A percentile compares a stretch with the other conserved stretches of the same genome.
phyloP scores from a whole-genome alignment of 1,140 invertebrate species.

The Triops cancriformis region DNA sequence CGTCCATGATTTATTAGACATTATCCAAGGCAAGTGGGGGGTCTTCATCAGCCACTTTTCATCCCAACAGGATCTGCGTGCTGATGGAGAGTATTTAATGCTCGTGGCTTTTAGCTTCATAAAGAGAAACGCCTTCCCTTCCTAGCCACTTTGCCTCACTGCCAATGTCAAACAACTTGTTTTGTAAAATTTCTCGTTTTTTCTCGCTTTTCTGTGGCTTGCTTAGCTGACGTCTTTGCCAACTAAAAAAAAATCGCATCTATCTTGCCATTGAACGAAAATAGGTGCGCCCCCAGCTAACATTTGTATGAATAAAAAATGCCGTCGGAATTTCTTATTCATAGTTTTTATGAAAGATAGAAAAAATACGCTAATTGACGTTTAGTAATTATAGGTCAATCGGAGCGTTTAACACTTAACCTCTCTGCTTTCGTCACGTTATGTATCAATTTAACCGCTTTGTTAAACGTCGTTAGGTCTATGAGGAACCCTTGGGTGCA shows the following conservation, averaged over 20 bases:
- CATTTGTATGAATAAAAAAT: too few species aligned
- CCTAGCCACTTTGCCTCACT: neutral
- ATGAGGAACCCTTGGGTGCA: too few species aligned
- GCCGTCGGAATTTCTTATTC: too few species aligned
- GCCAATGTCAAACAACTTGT: neutral
- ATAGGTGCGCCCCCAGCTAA: too few species aligned
- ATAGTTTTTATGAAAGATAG: too few species aligned
- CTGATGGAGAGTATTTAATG: neutral
- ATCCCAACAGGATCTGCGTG: neutral
- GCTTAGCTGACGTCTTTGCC: neutral
- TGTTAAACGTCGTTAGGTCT: too few species aligned
- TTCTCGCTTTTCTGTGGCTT: neutral
- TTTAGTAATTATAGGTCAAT: too few species aligned
- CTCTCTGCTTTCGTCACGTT: too few species aligned
- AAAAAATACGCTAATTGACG: too few species aligned
- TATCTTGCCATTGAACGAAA: neutral
- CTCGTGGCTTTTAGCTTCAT: neutral
- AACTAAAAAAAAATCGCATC: neutral
- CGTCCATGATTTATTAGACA: neutral
- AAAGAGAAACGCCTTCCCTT: neutral
- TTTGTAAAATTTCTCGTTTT: neutral
- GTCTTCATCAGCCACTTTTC: conserved; percentile 5
- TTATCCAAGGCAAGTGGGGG: neutral
- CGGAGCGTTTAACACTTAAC: too few species aligned
- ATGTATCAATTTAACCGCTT: too few species aligned